Evolutionary conservation across 2,113 vertebrate species (phyloP).

Genomic region (Falco punctatus): DNA sequence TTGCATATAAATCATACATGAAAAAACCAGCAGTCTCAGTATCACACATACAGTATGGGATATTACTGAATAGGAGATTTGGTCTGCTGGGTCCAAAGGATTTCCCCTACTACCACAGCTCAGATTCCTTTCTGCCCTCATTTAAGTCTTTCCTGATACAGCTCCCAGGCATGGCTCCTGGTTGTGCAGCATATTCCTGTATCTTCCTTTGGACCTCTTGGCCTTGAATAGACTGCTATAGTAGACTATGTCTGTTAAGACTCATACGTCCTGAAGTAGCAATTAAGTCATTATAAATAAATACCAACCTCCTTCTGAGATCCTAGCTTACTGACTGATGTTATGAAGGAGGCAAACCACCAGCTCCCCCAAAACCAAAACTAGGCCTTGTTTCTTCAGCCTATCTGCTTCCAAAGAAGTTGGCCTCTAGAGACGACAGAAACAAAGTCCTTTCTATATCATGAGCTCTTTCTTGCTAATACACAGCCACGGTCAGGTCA

Average conservation of each 20-base stretch:
- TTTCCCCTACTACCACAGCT: background rate
- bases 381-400: background rate
- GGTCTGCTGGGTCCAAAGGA: background rate
- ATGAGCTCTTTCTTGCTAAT: background rate
- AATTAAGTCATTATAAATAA: background rate
- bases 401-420: background rate
- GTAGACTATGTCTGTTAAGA: background rate
- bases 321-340: background rate
- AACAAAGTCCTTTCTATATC: background rate
- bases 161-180: background rate
- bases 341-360: background rate
- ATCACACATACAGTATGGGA: background rate
- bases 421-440: background rate
- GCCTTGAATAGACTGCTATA: background rate
- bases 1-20: background rate
- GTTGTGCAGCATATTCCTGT: background rate
- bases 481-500: background rate
- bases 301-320: background rate
- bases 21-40: background rate
- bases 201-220: background rate
- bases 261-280: background rate
- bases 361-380: background rate
- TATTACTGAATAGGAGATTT: background rate
- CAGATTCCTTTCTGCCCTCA: background rate
- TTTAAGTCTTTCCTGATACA: background rate